Evolutionary conservation across 2,113 vertebrate species (phyloP).

Genomic region (Datnioides undecimradiatus): DNA sequence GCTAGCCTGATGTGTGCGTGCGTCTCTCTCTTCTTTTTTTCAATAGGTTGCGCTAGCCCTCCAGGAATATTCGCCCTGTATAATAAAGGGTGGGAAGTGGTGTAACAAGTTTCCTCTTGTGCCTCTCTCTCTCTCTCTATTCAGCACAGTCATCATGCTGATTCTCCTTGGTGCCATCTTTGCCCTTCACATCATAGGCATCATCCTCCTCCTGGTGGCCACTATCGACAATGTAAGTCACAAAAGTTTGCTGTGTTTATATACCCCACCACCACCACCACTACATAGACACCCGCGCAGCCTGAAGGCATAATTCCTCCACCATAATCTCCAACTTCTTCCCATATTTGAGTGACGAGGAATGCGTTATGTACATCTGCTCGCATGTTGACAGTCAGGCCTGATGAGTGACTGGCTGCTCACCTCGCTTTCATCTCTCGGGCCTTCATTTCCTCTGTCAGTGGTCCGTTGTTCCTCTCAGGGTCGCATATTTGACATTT

Average conservation of each 20-base stretch:
- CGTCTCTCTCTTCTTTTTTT: not conserved
- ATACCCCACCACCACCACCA: not conserved
- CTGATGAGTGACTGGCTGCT: not conserved
- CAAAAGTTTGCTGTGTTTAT: not conserved
- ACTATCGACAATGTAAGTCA: conserved; percentile 80
- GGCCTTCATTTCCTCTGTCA: conserved; percentile 8
- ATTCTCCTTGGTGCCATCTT: conserved; percentile 81
- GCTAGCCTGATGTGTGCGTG: not conserved
- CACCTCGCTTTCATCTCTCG: not conserved
- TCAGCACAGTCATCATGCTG: conserved; percentile 80
- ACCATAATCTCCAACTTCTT: not conserved
- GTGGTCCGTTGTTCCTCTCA: not conserved
- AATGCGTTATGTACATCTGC: not conserved
- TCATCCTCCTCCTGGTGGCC: conserved; percentile 76
- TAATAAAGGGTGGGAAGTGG: conserved; percentile 35
- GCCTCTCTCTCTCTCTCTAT: conserved; percentile 28
- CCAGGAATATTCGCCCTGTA: conserved; percentile 9
- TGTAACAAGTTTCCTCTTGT: conserved; percentile 41
- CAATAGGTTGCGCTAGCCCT: not conserved
- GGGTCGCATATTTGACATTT: conserved; percentile 53
- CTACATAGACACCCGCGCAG: not conserved
- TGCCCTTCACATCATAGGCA: conserved; percentile 72
- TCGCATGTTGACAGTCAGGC: not conserved
- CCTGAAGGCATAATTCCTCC: not conserved
- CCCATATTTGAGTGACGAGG: not conserved